phyloP scores from a whole-genome alignment of 2,113 vertebrate species.

The Megalops atlanticus region DNA sequence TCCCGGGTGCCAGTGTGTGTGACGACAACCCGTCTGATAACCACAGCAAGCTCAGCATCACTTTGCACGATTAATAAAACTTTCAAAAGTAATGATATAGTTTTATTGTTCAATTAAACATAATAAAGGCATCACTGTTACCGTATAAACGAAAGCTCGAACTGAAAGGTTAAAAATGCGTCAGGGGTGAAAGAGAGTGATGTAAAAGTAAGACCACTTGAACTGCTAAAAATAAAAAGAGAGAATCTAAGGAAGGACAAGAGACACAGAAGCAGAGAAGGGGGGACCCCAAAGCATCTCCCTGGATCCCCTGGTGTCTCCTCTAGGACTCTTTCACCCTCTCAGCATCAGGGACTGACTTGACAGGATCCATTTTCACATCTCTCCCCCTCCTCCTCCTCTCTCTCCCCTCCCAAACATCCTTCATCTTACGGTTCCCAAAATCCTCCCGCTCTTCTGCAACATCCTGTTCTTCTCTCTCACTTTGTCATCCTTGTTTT shows the following conservation, averaged over 20 bases:
- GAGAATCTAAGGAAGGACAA: not conserved
- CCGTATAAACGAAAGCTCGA: constrained; percentile 16
- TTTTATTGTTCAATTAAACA: constrained; percentile 13
- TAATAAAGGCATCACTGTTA: constrained; percentile 21
- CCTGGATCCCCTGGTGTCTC: not conserved
- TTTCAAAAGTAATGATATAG: not conserved
- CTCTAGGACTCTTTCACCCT: not conserved
- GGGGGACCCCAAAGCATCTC: not conserved
- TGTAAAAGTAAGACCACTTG: constrained; percentile 21
- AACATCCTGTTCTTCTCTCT: not conserved
- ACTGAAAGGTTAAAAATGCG: not conserved
- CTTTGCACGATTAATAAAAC: no score
- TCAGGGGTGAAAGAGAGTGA: constrained; percentile 16
- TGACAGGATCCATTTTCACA: no score
- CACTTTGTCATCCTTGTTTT: not conserved
- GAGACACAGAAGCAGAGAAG: not conserved
- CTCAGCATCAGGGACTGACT: no score
- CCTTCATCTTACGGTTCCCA: no score
- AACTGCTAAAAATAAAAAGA: constrained; percentile 1
- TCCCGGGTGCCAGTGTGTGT: not conserved
- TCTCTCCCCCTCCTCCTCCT: not conserved
- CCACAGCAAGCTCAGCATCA: no score
- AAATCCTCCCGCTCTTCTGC: not conserved
- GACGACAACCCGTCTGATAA: not conserved
- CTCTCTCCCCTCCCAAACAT: not conserved